Conservation (phyloP, 1,140 invertebrate species). For the Macrosteles quadrilineatus region DNA sequence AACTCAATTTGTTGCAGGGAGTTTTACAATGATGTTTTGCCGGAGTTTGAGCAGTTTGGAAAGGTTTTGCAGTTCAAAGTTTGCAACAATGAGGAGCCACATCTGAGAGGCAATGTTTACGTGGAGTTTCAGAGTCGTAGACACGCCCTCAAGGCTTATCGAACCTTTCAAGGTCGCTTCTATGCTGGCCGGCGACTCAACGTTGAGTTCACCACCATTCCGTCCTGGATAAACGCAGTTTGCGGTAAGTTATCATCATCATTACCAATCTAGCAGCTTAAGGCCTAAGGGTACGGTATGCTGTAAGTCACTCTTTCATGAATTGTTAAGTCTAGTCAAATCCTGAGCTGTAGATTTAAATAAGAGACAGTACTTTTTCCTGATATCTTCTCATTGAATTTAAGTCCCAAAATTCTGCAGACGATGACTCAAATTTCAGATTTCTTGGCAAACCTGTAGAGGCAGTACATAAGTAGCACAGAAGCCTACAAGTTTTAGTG, state of each 20-base stretch:
- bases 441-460: too few relatives aligned
- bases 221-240: slow-evolving; percentile 82
- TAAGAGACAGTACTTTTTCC: too few relatives aligned
- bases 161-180: slow-evolving; percentile 80
- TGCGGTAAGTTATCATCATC: slow-evolving; percentile 73
- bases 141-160: slow-evolving; percentile 71
- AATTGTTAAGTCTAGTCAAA: too few relatives aligned
- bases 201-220: slow-evolving; percentile 77
- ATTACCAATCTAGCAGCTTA: not conserved
- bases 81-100: slow-evolving; percentile 82
- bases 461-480: too few relatives aligned
- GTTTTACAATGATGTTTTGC: slow-evolving; percentile 85
- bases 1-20: slow-evolving; percentile 63
- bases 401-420: too few relatives aligned
- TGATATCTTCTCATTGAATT: too few relatives aligned
- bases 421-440: too few relatives aligned
- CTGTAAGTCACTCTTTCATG: not conserved
- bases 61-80: slow-evolving; percentile 78
- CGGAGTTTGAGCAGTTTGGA: slow-evolving; percentile 81
- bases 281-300: not conserved
- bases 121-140: slow-evolving; percentile 74
- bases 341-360: too few relatives aligned
- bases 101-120: slow-evolving; percentile 90
- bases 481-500: too few relatives aligned
- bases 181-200: slow-evolving; percentile 84